Evolutionary conservation across 2,113 vertebrate genomes (phyloP), one percentile per base, ranked within the genome.

Genomic region (Microtus oregoni): DNA sequence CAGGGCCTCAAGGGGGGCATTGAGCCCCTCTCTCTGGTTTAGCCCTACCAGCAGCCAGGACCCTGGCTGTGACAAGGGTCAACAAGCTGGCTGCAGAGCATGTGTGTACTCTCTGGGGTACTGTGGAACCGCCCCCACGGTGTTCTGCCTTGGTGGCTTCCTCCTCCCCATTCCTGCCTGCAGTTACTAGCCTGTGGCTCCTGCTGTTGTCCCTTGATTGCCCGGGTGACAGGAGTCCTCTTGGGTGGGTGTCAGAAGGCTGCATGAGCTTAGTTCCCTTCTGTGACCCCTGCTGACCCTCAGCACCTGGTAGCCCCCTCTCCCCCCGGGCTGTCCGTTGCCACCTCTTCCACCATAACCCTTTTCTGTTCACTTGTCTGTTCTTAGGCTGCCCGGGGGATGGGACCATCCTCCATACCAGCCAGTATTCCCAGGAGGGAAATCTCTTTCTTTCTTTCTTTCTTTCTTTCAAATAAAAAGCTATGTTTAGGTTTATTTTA

Each of bases 281-380:
- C 92, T 38, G 15, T 61, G 70, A 20, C 38, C 14, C n/a, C 82
- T 85, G 55, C 61, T 73, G 91, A 86, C 38, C 32, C 72, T 86
- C 26, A 82, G 61, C 41, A 20, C 26, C 4, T 6, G 65, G 19
- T 28, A 26, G 61, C 24, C 24, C 28, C 11, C 52, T 1, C 13
- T 15, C 0, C 35, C 47, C 12, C 2, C 1, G 3, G 47, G 73
- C 47, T 7, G 0, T 1, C 9, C 5, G 17, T 58, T 58, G 55
- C 55, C 55, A 58, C 17, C 55, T 61, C 28, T 52, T 8, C 38
- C 76, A 67, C 47, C 35, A 9, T 17, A 2, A 63, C 2, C 55
- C 55, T 58, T 58, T 58, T 58, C 55, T 58, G 55, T 58, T 58
- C 55, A 0, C 52, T 82, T 77, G 72, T 79, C 22, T 61, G 14